These are phyloP conservation scores for Diorhabda carinulata DNA, from an alignment of 1,140 invertebrate genomes.

Conservation along the genomic window DNA sequence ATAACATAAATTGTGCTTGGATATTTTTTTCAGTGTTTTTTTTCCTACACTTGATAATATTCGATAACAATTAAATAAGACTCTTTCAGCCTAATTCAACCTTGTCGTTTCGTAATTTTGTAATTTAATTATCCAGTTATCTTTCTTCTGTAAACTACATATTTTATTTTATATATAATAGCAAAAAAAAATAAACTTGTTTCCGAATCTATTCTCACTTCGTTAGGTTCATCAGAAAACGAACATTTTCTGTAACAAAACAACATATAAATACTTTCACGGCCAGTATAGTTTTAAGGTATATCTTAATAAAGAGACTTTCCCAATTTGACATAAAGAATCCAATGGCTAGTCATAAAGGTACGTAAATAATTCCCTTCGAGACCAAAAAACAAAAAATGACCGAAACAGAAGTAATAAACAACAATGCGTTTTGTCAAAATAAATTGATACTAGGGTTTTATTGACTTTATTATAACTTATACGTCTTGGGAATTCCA, in stretches of 20 bases:
- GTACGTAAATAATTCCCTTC: neutral
- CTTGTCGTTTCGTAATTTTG: too few species aligned
- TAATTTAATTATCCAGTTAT: too few species aligned
- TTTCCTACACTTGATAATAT: too few species aligned
- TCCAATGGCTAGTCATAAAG: neutral
- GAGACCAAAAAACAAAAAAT: constrained; percentile 1
- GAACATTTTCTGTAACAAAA: neutral
- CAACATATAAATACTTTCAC: neutral
- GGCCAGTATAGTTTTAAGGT: neutral
- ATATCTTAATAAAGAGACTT: neutral
- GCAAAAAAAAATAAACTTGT: too few species aligned
- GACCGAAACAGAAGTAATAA: neutral
- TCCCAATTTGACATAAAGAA: neutral
- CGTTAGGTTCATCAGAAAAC: too few species aligned
- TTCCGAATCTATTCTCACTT: too few species aligned
- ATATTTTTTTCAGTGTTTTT: too few species aligned
- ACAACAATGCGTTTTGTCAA: constrained; percentile 2
- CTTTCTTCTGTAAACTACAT: too few species aligned
- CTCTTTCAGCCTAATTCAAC: too few species aligned
- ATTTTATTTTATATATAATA: too few species aligned
- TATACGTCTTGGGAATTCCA: neutral
- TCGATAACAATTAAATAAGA: too few species aligned
- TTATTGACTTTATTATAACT: constrained; percentile 3
- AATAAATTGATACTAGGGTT: neutral
- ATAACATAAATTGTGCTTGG: too few species aligned